These are phyloP conservation scores for Pyralis farinalis DNA, from an alignment of 2,888 invertebrate species.

Conservation along the genomic window DNA sequence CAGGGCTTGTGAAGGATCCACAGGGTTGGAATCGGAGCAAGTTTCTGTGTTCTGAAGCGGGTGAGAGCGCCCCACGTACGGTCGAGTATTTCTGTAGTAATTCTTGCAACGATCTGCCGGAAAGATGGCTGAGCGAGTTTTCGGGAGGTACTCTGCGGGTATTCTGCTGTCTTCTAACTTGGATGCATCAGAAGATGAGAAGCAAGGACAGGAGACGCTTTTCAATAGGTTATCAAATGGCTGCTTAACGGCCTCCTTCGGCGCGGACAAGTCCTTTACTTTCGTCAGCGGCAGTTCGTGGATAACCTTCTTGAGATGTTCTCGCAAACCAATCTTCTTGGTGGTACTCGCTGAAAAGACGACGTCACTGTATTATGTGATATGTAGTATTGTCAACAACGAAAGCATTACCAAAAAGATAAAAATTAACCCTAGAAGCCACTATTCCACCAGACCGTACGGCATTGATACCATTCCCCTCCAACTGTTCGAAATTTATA, in stretches of 20 bases:
- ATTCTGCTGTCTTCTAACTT: constrained; percentile 3
- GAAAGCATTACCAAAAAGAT: too few species aligned
- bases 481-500: too few species aligned
- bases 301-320: constrained; percentile 27
- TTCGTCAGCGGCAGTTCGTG: constrained; percentile 27
- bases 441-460: too few species aligned
- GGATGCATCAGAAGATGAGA: constrained; percentile 11
- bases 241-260: neutral
- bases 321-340: constrained; percentile 39
- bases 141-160: constrained; percentile 16
- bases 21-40: constrained; percentile 3
- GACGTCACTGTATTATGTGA: too few species aligned
- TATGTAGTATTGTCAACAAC: too few species aligned
- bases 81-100: constrained; percentile 1
- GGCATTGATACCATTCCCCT: too few species aligned
- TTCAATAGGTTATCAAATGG: neutral
- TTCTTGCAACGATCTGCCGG: constrained; percentile 8
- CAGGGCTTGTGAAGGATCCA: neutral
- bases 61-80: too few species aligned
- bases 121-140: constrained; percentile 25
- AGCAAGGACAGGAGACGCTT: constrained; percentile 38
- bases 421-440: too few species aligned
- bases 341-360: constrained; percentile 57
- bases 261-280: constrained; percentile 17
- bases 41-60: constrained; percentile 1